Conservation (phyloP, 1,140 invertebrate species). For the Bombus huntii region DNA sequence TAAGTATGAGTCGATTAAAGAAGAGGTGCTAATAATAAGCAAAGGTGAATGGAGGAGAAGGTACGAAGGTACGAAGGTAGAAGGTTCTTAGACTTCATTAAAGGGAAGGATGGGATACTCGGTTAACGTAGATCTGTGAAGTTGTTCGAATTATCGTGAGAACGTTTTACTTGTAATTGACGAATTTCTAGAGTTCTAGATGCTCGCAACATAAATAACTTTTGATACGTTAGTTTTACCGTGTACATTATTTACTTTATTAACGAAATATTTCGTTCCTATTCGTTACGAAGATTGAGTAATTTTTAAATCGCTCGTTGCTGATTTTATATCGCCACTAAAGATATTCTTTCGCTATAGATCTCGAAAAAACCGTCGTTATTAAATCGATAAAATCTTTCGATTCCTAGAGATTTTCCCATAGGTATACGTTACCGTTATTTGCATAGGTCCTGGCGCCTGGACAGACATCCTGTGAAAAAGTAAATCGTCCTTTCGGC, state of each 20-base stretch:
- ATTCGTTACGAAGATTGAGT: too few species aligned
- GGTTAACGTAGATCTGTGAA: neutral
- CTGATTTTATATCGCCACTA: too few species aligned
- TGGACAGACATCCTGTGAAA: constrained; percentile 24
- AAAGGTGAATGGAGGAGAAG: neutral
- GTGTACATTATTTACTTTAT: too few species aligned
- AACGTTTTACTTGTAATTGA: too few species aligned
- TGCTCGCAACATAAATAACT: too few species aligned
- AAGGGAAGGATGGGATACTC: neutral
- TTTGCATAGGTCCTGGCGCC: constrained; percentile 67
- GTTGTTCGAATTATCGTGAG: neutral
- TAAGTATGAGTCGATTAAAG: neutral
- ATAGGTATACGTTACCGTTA: constrained; percentile 70
- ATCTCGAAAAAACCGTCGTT: too few species aligned
- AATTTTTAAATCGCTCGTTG: too few species aligned
- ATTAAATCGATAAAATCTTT: constrained; percentile 22
- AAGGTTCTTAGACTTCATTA: neutral
- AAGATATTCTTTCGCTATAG: too few species aligned
- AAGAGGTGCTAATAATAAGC: neutral
- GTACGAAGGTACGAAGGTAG: neutral
- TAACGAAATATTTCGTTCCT: too few species aligned
- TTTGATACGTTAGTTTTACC: too few species aligned
- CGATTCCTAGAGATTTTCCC: constrained; percentile 66
- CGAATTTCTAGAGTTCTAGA: too few species aligned
- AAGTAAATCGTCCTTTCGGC: constrained; percentile 56